Percentiles rank a stretch among this genome's conserved stretches.
Conservation (phyloP, 1,140 invertebrate species). For the Drosophila leontia region DNA sequence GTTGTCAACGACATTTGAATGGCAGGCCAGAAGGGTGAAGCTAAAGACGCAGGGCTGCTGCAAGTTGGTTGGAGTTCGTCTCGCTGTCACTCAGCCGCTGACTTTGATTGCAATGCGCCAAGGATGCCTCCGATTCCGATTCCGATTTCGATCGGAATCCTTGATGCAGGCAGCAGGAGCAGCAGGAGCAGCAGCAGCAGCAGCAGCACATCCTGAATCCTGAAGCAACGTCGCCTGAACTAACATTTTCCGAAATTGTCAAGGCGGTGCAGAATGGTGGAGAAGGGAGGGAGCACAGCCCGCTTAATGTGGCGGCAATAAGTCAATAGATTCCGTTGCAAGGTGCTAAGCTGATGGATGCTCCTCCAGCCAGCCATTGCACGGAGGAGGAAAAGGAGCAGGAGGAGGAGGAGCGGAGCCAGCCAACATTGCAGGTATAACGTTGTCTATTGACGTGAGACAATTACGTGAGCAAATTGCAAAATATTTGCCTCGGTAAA, state of each 20-base stretch:
- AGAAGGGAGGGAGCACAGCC: neutral
- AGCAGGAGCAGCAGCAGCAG: too few species aligned
- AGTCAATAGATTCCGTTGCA: constrained; percentile 68
- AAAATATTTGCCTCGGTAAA: constrained; percentile 52
- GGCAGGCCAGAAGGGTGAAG: constrained; percentile 14
- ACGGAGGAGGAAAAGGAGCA: neutral
- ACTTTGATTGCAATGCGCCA: constrained; percentile 81
- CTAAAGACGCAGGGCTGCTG: neutral
- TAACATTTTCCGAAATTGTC: constrained; percentile 52
- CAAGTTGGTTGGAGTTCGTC: constrained; percentile 45
- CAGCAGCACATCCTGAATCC: constrained; percentile 3
- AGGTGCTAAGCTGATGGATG: constrained; percentile 49
- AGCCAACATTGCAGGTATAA: constrained; percentile 25
- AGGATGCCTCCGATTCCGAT: constrained; percentile 53
- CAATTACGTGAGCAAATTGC: constrained; percentile 64
- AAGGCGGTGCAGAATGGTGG: neutral
- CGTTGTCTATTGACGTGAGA: constrained; percentile 54
- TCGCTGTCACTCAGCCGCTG: constrained; percentile 69
- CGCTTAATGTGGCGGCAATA: constrained; percentile 76
- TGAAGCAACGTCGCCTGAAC: constrained; percentile 51
- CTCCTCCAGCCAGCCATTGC: neutral
- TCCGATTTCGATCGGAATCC: constrained; percentile 11
- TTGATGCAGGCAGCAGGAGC: neutral
- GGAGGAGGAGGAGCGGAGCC: neutral
- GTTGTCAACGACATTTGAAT: constrained; percentile 75